Conservation (phyloP, 2,888 invertebrate species). For the Lepeophtheirus nordmannii region DNA sequence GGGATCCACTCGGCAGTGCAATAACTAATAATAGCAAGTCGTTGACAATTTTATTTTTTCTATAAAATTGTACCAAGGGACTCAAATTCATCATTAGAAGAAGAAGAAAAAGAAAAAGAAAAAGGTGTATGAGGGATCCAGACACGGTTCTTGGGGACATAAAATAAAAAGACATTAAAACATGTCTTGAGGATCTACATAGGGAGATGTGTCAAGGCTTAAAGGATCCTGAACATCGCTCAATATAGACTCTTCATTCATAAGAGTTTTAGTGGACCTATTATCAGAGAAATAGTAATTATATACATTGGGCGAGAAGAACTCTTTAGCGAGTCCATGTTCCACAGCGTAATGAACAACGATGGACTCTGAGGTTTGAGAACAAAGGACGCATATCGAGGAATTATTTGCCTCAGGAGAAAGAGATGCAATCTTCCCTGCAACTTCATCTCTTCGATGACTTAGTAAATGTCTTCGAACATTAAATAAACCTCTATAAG, state of each 20-base stretch:
- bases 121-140: too few relatives aligned
- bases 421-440: background rate
- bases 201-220: background rate
- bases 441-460: constrained; percentile 9
- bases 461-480: background rate
- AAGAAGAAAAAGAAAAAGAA: too few relatives aligned
- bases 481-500: background rate
- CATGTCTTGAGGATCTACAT: background rate
- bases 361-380: background rate
- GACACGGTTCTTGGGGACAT: too few relatives aligned
- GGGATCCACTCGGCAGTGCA: too few relatives aligned
- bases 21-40: too few relatives aligned
- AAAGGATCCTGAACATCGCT: background rate
- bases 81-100: too few relatives aligned
- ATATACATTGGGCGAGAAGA: background rate
- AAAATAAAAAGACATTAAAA: background rate
- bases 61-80: too few relatives aligned
- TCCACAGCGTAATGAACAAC: constrained; percentile 5
- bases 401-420: background rate
- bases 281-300: background rate
- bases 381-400: background rate
- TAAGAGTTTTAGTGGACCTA: too few relatives aligned
- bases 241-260: too few relatives aligned
- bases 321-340: background rate
- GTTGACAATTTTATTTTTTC: too few relatives aligned